Base-by-base conservation (phyloP, 2,888 invertebrate genomes). In the Megalurothrips usitatus region DNA sequence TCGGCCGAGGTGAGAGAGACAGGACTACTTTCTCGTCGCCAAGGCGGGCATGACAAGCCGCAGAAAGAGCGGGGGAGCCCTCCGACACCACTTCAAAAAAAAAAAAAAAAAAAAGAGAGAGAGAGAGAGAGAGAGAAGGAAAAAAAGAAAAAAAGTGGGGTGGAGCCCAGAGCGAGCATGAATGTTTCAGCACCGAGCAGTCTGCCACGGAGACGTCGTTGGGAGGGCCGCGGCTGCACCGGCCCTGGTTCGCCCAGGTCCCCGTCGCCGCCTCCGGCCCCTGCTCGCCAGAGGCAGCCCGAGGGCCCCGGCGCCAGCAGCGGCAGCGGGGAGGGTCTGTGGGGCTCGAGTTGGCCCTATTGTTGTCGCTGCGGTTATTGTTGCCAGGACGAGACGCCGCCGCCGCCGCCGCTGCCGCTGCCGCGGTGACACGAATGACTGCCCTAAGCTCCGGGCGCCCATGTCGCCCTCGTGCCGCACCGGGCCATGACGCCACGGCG, bases 361-460 rank as follows among this genome's bases (percentile, higher is more conserved):
- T 68, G 68, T 68, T 11, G 58, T 6, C 58, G 58, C 14, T 14
- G 23, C 11, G 68, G 68, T 68, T 68, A 68, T 68, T 68, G 68
- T 68, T 23, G 68, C 23, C 58, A 14, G 14, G 34, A 43, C 34
- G 34, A 43, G 34, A 43, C 3, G 34, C 34, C 6, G 34, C 34
- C 6, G 34, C 34, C 6, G 34, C 34, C 6, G 34, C 34, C 14
- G n/a, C 19, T 23, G 68, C 23, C 1, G 52, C 10, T n/a, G 23
- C 63, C 63, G 9, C n/a, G n/a, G 63, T 23, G 68, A 68, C 68
- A 23, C 68, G 68, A 68, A 23, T 23, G 68, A 68, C 68, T 68
- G 68, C 68, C 23, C 23, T 68, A 68, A 68, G 68, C 68, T 23
- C 68, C 68, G 14, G 58, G 58, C 52, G 52, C 52, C 34, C 52